These are phyloP conservation scores for Metopolophium dirhodum DNA, from an alignment of 1,140 invertebrate species.

Conservation along the genomic window DNA sequence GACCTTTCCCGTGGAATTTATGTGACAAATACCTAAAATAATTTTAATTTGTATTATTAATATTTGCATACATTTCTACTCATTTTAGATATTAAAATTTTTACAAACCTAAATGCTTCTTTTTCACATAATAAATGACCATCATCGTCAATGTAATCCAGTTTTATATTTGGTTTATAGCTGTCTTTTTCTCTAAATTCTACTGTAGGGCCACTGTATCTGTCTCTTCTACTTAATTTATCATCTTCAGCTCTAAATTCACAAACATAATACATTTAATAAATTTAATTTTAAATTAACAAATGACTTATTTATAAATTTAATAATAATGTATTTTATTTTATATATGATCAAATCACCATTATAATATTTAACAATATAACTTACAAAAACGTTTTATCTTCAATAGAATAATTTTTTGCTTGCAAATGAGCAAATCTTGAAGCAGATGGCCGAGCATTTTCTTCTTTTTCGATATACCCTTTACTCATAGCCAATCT, in stretches of 20 bases:
- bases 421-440: constrained; percentile 81
- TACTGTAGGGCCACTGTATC: constrained; percentile 83
- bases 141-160: constrained; percentile 97
- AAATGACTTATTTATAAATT: not conserved
- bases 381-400: constrained; percentile 72
- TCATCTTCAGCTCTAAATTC: constrained; percentile 75
- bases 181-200: constrained; percentile 94
- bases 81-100: not conserved
- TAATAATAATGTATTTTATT: not conserved
- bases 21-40: constrained; percentile 82
- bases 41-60: not conserved
- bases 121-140: constrained; percentile 89
- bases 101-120: constrained; percentile 92
- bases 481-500: constrained; percentile 94
- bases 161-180: constrained; percentile 94
- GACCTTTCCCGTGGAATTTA: constrained; percentile 99
- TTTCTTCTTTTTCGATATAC: constrained; percentile 85
- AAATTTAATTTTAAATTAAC: not conserved
- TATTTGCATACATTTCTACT: not conserved
- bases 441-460: constrained; percentile 74
- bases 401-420: constrained; percentile 95
- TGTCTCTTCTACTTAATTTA: constrained; percentile 77
- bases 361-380: not conserved
- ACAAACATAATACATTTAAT: not conserved
- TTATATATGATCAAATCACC: not conserved